These are phyloP conservation scores for Ridgeia piscesae DNA, from an alignment of 1,140 invertebrate genomes.

Conservation along the genomic window DNA sequence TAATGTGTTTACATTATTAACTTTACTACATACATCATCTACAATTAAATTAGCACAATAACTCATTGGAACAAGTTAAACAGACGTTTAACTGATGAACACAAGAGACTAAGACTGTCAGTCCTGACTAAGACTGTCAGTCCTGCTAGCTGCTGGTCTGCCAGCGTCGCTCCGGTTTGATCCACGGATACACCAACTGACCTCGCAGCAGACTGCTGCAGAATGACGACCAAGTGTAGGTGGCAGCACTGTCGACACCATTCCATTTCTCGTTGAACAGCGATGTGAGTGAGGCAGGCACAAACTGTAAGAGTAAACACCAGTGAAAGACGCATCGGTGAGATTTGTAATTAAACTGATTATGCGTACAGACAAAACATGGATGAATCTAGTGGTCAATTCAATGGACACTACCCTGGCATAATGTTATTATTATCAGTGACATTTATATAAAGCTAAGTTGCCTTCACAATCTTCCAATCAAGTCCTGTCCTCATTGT, in stretches of 20 bases:
- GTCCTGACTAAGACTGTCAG: no score
- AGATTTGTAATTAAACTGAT: not conserved
- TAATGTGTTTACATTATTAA: not conserved
- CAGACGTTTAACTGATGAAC: not conserved
- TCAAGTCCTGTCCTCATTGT: no score
- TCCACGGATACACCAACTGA: conserved; percentile 38
- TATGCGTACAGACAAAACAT: not conserved
- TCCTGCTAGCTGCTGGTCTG: not conserved
- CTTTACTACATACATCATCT: not conserved
- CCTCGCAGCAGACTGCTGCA: conserved; percentile 31
- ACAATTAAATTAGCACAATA: not conserved
- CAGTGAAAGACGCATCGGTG: not conserved
- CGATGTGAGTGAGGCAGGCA: conserved; percentile 27
- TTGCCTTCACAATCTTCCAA: no score
- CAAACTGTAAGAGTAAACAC: conserved; percentile 6
- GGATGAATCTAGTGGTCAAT: not conserved
- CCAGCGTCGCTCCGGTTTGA: conserved; percentile 11
- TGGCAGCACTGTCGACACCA: conserved; percentile 6
- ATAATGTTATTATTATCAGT: not conserved
- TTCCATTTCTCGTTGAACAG: conserved; percentile 23
- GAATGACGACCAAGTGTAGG: conserved; percentile 31
- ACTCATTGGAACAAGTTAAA: not conserved
- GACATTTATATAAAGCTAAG: no score
- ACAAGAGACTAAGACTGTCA: not conserved
- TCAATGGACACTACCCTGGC: not conserved